Evolutionary conservation across 2,113 vertebrate genomes (phyloP).

Genomic region (Lipophrys pholis): DNA sequence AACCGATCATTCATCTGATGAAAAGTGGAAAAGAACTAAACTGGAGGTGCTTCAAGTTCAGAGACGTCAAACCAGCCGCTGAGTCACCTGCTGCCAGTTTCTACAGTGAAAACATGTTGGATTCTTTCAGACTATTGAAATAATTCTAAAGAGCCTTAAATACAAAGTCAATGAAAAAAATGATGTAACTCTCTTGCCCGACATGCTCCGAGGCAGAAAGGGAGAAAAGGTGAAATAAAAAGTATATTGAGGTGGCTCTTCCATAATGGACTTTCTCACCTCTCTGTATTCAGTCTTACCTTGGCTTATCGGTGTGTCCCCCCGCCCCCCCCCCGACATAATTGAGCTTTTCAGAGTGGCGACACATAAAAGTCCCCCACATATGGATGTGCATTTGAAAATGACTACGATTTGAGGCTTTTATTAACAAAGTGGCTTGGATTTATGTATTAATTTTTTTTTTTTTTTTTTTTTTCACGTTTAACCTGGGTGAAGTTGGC

Average conservation of each 20-base stretch:
- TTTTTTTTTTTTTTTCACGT: too few relatives aligned
- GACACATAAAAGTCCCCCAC: constrained; percentile 48
- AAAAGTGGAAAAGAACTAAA: background rate
- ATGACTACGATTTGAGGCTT: constrained; percentile 61
- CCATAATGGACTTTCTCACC: constrained; percentile 73
- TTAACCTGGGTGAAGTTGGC: constrained; percentile 40
- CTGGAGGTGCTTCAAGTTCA: background rate
- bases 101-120: constrained; percentile 41
- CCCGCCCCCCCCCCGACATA: constrained; percentile 65
- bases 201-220: constrained; percentile 57
- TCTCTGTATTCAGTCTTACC: constrained; percentile 66
- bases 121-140: constrained; percentile 46
- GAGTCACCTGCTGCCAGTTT: constrained; percentile 50
- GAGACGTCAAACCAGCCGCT: constrained; percentile 32
- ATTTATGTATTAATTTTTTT: constrained; percentile 28
- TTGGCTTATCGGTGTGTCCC: constrained; percentile 70
- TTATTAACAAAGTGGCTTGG: constrained; percentile 59
- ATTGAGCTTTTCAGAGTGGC: constrained; percentile 73
- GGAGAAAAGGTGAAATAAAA: constrained; percentile 72
- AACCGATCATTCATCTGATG: constrained; percentile 1
- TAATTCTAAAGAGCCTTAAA: constrained; percentile 66
- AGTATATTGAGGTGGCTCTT: constrained; percentile 53
- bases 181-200: constrained; percentile 53
- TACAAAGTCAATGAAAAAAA: constrained; percentile 52
- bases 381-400: constrained; percentile 72